Percentiles rank a stretch among this genome's conserved stretches.
Conservation (phyloP, 2,797 vertebrate species). For the Silurus aristotelis region DNA sequence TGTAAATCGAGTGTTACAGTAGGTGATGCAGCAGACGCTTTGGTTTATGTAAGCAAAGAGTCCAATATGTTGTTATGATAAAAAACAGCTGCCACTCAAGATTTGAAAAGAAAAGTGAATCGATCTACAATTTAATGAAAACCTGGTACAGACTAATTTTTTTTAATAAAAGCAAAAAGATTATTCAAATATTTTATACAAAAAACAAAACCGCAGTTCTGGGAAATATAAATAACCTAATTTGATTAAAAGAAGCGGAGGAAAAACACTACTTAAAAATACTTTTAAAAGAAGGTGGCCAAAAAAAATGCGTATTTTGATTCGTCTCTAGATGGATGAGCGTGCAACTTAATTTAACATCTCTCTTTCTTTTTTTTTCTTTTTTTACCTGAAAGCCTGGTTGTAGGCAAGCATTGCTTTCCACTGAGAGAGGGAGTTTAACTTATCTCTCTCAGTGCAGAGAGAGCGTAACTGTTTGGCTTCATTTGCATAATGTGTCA, state of each 20-base stretch:
- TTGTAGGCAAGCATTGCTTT: background rate
- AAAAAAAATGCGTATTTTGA: background rate
- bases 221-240: too few relatives aligned
- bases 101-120: slow-evolving; percentile 10
- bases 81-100: slow-evolving; percentile 62
- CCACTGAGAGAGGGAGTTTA: background rate
- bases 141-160: background rate
- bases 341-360: background rate
- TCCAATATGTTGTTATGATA: slow-evolving; percentile 63
- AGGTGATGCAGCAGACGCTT: slow-evolving; percentile 20
- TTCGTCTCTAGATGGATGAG: background rate
- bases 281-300: too few relatives aligned
- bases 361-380: too few relatives aligned
- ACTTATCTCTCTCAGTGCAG: slow-evolving; percentile 11
- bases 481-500: background rate
- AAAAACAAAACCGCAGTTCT: too few relatives aligned
- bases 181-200: background rate
- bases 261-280: too few relatives aligned
- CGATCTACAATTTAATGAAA: slow-evolving; percentile 20
- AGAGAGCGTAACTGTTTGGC: background rate
- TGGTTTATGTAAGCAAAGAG: slow-evolving; percentile 46
- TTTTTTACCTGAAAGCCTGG: background rate
- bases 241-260: too few relatives aligned
- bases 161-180: background rate
- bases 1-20: slow-evolving; percentile 60